Evolutionary conservation across 92 coral and sea anemone genomes (phyloP).

Genomic region (Bergia puertoricense): DNA sequence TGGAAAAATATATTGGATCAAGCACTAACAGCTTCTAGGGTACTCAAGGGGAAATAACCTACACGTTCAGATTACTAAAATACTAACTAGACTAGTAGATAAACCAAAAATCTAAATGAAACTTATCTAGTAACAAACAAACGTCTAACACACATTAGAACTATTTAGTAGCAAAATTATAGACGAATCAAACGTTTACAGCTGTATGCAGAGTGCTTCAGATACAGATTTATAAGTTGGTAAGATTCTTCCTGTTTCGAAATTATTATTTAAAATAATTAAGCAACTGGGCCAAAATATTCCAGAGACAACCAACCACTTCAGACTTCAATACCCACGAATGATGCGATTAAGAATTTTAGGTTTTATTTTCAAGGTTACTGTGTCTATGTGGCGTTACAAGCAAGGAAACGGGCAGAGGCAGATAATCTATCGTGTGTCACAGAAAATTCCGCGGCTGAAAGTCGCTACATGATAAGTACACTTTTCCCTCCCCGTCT

Average conservation of each 20-base stretch:
- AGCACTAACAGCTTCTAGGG: no score
- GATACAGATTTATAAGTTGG: neutral
- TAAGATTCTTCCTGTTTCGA: neutral
- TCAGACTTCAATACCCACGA: neutral
- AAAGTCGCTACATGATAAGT: neutral
- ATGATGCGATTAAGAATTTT: constrained; percentile 12
- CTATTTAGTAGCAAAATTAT: neutral
- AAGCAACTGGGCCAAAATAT: neutral
- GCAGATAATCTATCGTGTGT: neutral
- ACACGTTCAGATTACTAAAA: no score
- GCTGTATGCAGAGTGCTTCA: neutral
- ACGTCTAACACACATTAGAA: neutral
- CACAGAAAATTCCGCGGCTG: neutral
- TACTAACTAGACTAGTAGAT: no score
- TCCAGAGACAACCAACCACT: neutral
- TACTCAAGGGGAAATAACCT: no score
- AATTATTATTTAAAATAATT: neutral
- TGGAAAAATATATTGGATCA: no score
- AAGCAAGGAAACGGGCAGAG: neutral
- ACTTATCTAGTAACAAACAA: no score
- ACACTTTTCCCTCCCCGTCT: neutral
- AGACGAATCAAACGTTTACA: no score
- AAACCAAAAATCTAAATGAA: no score
- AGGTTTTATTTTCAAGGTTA: neutral
- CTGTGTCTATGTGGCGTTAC: neutral